phyloP scores from a whole-genome alignment of 1,140 invertebrate genomes.

The Orchesella cincta region DNA sequence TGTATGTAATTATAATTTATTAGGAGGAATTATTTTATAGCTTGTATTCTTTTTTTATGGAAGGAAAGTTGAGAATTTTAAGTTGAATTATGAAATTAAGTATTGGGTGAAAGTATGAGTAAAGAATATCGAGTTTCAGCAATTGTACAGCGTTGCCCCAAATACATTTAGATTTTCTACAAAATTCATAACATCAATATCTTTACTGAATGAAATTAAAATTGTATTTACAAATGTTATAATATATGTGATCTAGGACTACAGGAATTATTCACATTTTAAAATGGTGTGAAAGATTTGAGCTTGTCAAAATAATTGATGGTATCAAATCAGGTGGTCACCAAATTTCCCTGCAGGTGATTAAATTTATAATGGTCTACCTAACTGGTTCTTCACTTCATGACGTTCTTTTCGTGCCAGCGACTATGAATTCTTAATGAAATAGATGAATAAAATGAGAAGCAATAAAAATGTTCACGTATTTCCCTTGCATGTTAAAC shows the following conservation, averaged over 20 bases:
- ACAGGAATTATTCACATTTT: not conserved
- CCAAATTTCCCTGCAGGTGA: conserved; percentile 7
- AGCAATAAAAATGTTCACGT: not conserved
- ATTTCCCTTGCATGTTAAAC: not conserved
- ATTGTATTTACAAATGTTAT: not conserved
- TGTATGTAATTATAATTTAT: too few relatives aligned
- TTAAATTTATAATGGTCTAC: not conserved
- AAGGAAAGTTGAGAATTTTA: too few relatives aligned
- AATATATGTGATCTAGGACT: not conserved
- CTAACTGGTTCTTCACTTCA: conserved; percentile 7
- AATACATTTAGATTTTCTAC: too few relatives aligned
- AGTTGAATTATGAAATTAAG: too few relatives aligned
- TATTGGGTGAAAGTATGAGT: too few relatives aligned
- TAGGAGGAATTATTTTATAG: too few relatives aligned
- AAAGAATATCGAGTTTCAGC: too few relatives aligned
- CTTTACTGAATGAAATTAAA: not conserved
- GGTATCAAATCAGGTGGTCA: conserved; percentile 12
- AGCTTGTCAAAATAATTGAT: conserved; percentile 16
- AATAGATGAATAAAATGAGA: not conserved
- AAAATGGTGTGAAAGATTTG: conserved; percentile 21
- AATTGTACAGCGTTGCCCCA: too few relatives aligned
- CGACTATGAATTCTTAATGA: not conserved
- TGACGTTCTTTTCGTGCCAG: not conserved
- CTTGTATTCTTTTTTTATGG: too few relatives aligned
- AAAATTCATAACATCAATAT: too few relatives aligned